Conservation (phyloP, 2,888 invertebrate genomes). For the Parasteatoda lunata region DNA sequence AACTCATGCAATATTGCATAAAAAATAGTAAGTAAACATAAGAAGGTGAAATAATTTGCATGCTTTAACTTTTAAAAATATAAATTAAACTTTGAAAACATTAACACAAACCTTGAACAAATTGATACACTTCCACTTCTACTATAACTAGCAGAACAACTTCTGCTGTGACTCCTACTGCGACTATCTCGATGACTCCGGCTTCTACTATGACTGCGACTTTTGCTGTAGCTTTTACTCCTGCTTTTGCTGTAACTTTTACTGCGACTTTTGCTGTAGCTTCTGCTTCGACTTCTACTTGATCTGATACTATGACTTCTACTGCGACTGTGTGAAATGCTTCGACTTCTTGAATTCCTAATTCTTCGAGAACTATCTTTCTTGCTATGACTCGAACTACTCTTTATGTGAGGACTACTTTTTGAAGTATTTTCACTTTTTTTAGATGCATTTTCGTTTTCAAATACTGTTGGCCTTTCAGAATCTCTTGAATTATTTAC, state of each 20-base stretch:
- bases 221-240: slow-evolving; percentile 36
- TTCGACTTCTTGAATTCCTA: slow-evolving; percentile 31
- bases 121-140: slow-evolving; percentile 49
- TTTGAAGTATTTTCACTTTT: neutral
- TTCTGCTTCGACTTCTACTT: slow-evolving; percentile 32
- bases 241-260: slow-evolving; percentile 31
- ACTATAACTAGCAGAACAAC: slow-evolving; percentile 53
- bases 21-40: too few species aligned
- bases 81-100: too few species aligned
- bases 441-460: neutral
- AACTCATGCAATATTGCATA: too few species aligned
- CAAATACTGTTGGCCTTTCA: neutral
- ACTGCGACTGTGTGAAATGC: slow-evolving; percentile 19
- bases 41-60: too few species aligned
- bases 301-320: slow-evolving; percentile 22
- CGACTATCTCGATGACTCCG: slow-evolving; percentile 35
- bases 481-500: neutral
- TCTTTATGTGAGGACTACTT: slow-evolving; percentile 14
- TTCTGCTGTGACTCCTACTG: slow-evolving; percentile 44
- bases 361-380: slow-evolving; percentile 13
- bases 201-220: slow-evolving; percentile 43
- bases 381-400: slow-evolving; percentile 28
- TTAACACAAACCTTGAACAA: slow-evolving; percentile 47
- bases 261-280: slow-evolving; percentile 38
- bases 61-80: too few species aligned